Base-by-base conservation (phyloP, 2,888 invertebrate species). In the Thymelicus acteon region DNA sequence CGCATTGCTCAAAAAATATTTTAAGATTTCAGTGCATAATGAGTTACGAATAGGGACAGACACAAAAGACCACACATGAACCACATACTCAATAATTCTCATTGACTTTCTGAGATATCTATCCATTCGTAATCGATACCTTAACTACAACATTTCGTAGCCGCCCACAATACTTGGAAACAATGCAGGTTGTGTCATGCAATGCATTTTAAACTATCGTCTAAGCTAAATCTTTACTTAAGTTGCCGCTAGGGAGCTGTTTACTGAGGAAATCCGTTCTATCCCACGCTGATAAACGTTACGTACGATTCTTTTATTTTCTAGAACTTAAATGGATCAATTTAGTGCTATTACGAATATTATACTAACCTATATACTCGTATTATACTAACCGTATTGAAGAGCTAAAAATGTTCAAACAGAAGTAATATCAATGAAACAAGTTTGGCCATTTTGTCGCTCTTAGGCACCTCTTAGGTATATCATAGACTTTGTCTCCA, bases 121-220 rank as follows among this genome's bases (percentile, higher is more conserved):
- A 10, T 60, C 24, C 7, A 31, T 19, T 24, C 24, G 13, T 67
- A 40, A 67, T 12, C 19, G n/a, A 67, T 49, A 61, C 49, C 39
- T 39, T n/a, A 52, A 40, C 19, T 13, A 37, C 15, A 49, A 47
- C 58, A 49, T 48, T 67, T 54, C 24, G 52, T 61, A 54, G 37
- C 49, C 57, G 60, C 49, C 49, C 60, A 60, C 67, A 40, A 60
- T 67, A 67, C 61, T 52, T 68, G 52, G 67, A 68, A 68, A 68
- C 67, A 68, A 68, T 68, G 60, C 61, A 24, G 71, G 72, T 72
- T 67, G 75, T 75, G 74, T 78, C 80, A 76, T 77, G 81, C 79
- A 85, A 83, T 85, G 84, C 83, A 85, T 86, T 85, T 83, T 74
- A 75, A 79, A 84, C 75, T 72, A 77, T 77, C 76, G 66, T 76